Percentiles rank a stretch among this genome's conserved stretches.
Conservation (phyloP, 2,888 invertebrate species). For the Orthonevra nobilis region DNA sequence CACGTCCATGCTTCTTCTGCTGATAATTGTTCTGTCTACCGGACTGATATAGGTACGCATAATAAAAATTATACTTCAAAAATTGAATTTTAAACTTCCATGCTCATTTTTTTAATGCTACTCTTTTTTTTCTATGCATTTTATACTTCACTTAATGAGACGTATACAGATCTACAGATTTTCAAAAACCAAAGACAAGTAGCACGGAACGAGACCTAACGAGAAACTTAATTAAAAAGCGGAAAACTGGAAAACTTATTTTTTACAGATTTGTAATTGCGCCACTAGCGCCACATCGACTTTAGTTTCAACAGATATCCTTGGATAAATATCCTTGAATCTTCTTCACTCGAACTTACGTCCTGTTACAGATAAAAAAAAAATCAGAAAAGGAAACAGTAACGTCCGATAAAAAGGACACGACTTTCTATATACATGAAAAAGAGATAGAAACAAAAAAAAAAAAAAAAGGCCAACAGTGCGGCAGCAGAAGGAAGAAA, state of each 20-base stretch:
- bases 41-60: constrained; percentile 1
- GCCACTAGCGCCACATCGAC: constrained; percentile 33
- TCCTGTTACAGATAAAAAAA: constrained; percentile 16
- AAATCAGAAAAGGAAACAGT: neutral
- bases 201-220: no score
- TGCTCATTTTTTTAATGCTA: no score
- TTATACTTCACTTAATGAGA: constrained; percentile 20
- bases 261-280: constrained; percentile 51
- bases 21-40: constrained; percentile 10
- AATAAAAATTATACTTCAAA: no score
- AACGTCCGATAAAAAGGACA: constrained; percentile 24
- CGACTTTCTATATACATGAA: constrained; percentile 1
- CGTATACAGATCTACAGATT: neutral
- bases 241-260: constrained; percentile 33
- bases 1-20: no score
- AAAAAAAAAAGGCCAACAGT: neutral
- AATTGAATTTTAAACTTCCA: no score
- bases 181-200: neutral
- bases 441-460: neutral
- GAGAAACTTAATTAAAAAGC: constrained; percentile 55
- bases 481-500: neutral
- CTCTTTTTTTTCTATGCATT: no score
- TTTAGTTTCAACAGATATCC: constrained; percentile 29
- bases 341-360: constrained; percentile 15
- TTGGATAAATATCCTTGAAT: constrained; percentile 37